A percentile compares a stretch with the other conserved stretches of the same genome.
Conservation (phyloP, 2,113 vertebrate genomes). For the Pyrgilauda ruficollis region DNA sequence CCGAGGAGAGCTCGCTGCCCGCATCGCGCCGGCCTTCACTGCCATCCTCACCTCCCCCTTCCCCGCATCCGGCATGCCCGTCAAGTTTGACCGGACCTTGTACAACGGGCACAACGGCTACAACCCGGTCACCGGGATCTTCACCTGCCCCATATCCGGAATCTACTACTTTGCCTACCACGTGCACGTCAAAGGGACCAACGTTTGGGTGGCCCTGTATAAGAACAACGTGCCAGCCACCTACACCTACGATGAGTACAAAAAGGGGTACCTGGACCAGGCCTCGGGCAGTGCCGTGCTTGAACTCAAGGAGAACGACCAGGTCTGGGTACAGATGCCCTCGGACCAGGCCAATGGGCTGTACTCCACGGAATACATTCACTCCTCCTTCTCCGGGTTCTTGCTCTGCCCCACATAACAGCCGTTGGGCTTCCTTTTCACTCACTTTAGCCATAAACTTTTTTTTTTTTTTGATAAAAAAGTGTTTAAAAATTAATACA, state of each 20-base stretch:
- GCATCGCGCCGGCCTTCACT: conserved; percentile 88
- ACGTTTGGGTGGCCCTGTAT: conserved; percentile 96
- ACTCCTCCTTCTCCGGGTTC: conserved; percentile 98
- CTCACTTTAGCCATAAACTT: conserved; percentile 70
- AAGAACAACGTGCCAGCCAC: conserved; percentile 99
- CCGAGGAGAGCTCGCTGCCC: conserved; percentile 84
- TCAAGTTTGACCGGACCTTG: conserved; percentile 95
- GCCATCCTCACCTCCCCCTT: conserved; percentile 94
- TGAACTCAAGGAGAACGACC: conserved; percentile 94
- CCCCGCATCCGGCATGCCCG: conserved; percentile 92
- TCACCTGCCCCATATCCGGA: conserved; percentile 90
- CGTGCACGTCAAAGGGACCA: conserved; percentile 97
- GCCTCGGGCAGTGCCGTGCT: conserved; percentile 96
- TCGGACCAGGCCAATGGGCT: conserved; percentile 97
- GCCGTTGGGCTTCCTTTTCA: conserved; percentile 47
- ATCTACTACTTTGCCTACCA: conserved; percentile 99
- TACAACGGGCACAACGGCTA: conserved; percentile 96
- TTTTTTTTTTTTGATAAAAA: conserved; percentile 46
- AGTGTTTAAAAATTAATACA: conserved; percentile 45
- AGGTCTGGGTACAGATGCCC: conserved; percentile 98
- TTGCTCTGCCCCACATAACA: conserved; percentile 97
- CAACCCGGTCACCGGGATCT: conserved; percentile 90
- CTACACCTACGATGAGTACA: conserved; percentile 98
- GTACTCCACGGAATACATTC: conserved; percentile 97
- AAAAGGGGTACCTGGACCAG: conserved; percentile 99